phyloP scores from a whole-genome alignment of 2,888 invertebrate species.

The Gymnoscelis rufifasciata region DNA sequence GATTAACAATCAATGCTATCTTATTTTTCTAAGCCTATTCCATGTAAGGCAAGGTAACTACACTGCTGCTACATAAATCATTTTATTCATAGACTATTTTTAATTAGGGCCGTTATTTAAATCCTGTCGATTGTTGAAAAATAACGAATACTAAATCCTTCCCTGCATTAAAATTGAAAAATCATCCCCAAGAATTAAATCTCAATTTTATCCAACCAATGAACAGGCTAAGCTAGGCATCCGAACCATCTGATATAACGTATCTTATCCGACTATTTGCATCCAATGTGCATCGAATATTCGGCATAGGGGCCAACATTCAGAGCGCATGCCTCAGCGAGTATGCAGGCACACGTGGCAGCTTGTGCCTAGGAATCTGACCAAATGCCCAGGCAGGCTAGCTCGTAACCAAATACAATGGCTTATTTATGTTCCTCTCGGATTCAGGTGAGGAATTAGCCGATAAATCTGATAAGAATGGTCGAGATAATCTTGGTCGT shows the following conservation, averaged over 20 bases:
- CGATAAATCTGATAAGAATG: conserved; percentile 6
- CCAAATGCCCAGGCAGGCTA: conserved; percentile 65
- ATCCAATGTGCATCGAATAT: conserved; percentile 66
- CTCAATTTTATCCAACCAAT: no score
- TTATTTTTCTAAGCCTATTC: no score
- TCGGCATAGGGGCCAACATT: conserved; percentile 70
- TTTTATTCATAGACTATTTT: no score
- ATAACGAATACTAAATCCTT: no score
- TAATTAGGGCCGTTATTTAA: no score
- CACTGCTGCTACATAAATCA: no score
- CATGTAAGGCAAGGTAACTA: no score
- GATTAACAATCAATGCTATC: no score
- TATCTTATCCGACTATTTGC: conserved; percentile 57
- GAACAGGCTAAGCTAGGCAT: background rate
- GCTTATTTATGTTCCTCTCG: conserved; percentile 64
- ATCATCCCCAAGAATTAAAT: no score
- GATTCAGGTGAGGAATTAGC: conserved; percentile 22
- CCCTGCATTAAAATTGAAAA: no score
- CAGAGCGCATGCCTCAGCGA: conserved; percentile 66
- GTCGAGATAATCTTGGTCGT: background rate
- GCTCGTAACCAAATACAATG: conserved; percentile 71
- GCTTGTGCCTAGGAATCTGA: conserved; percentile 72
- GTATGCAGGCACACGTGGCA: conserved; percentile 76
- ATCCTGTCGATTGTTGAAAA: no score
- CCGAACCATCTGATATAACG: conserved; percentile 40